Conservation (phyloP, 2,113 vertebrate genomes). For the Corydoras maculifer region DNA sequence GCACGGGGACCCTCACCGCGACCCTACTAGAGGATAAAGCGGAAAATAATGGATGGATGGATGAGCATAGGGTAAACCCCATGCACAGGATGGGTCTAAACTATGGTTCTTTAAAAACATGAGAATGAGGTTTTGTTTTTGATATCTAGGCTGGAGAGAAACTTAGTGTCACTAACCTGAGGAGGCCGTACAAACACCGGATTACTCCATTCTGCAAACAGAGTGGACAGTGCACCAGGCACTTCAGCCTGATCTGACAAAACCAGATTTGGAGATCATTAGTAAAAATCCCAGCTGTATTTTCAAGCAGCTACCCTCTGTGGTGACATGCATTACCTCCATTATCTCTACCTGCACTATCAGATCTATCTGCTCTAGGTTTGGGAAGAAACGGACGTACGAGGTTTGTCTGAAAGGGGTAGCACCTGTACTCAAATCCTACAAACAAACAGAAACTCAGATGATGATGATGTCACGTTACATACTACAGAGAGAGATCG, state of each 20-base stretch:
- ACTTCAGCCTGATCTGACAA: slow-evolving; percentile 49
- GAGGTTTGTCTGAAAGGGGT: slow-evolving; percentile 84
- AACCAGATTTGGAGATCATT: slow-evolving; percentile 14
- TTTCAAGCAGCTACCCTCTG: not conserved
- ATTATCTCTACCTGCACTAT: slow-evolving; percentile 61
- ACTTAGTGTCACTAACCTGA: slow-evolving; percentile 59
- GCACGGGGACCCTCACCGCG: no score
- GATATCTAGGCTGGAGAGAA: no score
- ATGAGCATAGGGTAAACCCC: no score
- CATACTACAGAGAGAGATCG: no score
- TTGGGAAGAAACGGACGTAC: slow-evolving; percentile 87
- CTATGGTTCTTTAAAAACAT: no score
- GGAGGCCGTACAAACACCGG: slow-evolving; percentile 83
- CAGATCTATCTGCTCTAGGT: slow-evolving; percentile 69
- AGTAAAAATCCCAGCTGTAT: no score
- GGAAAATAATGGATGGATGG: no score
- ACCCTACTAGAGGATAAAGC: no score
- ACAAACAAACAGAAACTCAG: slow-evolving; percentile 28
- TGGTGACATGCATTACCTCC: slow-evolving; percentile 65
- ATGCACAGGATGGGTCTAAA: no score
- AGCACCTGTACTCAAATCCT: slow-evolving; percentile 86
- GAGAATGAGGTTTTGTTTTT: no score
- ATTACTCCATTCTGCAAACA: slow-evolving; percentile 88
- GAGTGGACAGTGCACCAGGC: slow-evolving; percentile 62
- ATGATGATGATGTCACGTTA: no score